Conservation (phyloP, 2,113 vertebrate species). For the Sakesphorus luctuosus region DNA sequence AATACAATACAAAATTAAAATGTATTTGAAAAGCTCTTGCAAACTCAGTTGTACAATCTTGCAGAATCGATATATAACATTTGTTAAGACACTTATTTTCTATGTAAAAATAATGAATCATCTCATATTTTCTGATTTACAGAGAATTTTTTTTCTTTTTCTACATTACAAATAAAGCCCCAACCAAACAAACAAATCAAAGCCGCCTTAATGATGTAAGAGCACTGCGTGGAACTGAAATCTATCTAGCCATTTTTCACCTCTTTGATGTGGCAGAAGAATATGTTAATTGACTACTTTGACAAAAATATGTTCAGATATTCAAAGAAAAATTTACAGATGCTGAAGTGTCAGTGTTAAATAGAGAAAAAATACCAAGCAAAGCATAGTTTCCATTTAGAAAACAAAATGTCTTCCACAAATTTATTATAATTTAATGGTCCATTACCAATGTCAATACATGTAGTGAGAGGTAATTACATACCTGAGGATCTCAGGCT, state of each 20-base stretch:
- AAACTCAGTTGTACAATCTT: background rate
- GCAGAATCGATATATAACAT: rapidly evolving
- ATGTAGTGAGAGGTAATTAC: background rate
- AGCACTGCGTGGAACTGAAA: background rate
- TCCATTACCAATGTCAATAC: background rate
- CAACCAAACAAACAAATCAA: background rate
- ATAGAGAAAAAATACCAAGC: background rate
- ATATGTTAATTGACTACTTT: background rate
- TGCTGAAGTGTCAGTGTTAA: background rate
- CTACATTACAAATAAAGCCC: background rate
- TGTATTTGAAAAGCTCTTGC: background rate
- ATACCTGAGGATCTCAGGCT: background rate
- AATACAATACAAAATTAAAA: background rate
- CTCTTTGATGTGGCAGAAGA: background rate
- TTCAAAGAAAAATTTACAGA: background rate
- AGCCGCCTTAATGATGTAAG: rapidly evolving
- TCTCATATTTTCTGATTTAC: background rate
- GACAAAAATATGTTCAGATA: background rate
- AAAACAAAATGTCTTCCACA: background rate
- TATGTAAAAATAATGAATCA: background rate
- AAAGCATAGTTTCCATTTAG: background rate
- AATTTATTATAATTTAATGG: background rate
- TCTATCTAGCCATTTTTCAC: background rate
- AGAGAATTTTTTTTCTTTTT: background rate
- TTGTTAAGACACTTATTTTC: background rate